Evolutionary conservation across 1,140 invertebrate genomes (phyloP).

Genomic region (Argopecten irradians): DNA sequence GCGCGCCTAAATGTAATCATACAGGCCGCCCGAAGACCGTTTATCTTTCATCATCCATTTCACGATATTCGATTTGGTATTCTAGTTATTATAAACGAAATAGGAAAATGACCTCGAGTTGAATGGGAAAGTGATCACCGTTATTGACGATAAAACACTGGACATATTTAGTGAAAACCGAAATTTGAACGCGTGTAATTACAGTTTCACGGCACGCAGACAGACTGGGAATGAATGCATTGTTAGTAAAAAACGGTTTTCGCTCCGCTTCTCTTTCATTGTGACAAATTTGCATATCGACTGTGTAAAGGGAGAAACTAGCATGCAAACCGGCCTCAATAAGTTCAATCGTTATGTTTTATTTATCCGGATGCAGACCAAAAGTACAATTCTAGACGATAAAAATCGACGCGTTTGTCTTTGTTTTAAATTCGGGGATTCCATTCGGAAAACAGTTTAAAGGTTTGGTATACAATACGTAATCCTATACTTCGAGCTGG

Average conservation of each 20-base stretch:
- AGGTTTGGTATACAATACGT: not conserved
- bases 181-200: not conserved
- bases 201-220: not conserved
- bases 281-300: constrained; percentile 21
- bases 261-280: not conserved
- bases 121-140: constrained; percentile 1
- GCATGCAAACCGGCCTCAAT: not conserved
- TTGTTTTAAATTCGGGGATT: constrained; percentile 22
- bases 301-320: not conserved
- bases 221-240: not conserved
- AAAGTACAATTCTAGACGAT: constrained; percentile 18
- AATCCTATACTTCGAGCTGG: not conserved
- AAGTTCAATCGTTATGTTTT: not conserved
- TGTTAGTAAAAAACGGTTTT: not conserved
- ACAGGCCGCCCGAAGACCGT: not conserved
- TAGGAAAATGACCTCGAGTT: not conserved
- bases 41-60: not conserved
- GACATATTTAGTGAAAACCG: constrained; percentile 10
- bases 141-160: not conserved
- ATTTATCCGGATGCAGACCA: not conserved
- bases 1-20: not conserved
- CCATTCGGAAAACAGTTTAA: constrained; percentile 16
- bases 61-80: not conserved
- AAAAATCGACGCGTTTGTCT: not conserved
- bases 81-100: not conserved